Percentiles rank a stretch among this genome's conserved stretches.
phyloP scores from a whole-genome alignment of 1,140 invertebrate species.

The Triops cancriformis region DNA sequence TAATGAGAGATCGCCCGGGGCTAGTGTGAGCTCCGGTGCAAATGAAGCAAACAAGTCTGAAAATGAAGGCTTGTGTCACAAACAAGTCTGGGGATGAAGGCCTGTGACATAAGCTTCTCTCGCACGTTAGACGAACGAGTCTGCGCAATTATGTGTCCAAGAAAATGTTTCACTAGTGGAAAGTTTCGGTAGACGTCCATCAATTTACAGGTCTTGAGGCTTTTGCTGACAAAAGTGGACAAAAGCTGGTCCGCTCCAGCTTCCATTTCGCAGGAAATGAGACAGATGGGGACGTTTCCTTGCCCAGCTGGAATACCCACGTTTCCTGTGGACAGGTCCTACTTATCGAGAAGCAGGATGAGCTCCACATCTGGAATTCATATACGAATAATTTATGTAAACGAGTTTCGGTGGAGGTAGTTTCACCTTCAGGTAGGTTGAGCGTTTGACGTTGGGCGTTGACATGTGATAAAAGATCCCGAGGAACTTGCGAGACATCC shows the following conservation, averaged over 20 bases:
- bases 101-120: constrained; percentile 30
- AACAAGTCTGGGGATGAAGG: too few species aligned
- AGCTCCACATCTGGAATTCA: constrained; percentile 36
- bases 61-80: constrained; percentile 54
- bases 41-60: constrained; percentile 45
- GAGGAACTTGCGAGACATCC: constrained; percentile 41
- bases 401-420: not conserved
- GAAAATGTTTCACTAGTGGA: constrained; percentile 15
- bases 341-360: constrained; percentile 54
- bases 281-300: constrained; percentile 29
- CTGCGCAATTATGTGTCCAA: constrained; percentile 49
- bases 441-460: constrained; percentile 6
- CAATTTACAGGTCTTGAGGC: constrained; percentile 51
- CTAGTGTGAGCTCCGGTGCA: constrained; percentile 45
- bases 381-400: constrained; percentile 21
- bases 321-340: constrained; percentile 46
- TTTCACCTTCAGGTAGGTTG: constrained; percentile 33
- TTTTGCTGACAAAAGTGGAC: constrained; percentile 42
- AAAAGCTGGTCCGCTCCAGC: constrained; percentile 51
- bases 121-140: constrained; percentile 51
- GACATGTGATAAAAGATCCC: not conserved
- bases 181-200: constrained; percentile 4
- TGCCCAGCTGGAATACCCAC: constrained; percentile 27
- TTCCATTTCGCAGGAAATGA: constrained; percentile 55
- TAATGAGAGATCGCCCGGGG: constrained; percentile 52